Percentiles rank a stretch among this genome's conserved stretches.
phyloP scores from a whole-genome alignment of 2,888 invertebrate species.

The Limnephilus marmoratus region DNA sequence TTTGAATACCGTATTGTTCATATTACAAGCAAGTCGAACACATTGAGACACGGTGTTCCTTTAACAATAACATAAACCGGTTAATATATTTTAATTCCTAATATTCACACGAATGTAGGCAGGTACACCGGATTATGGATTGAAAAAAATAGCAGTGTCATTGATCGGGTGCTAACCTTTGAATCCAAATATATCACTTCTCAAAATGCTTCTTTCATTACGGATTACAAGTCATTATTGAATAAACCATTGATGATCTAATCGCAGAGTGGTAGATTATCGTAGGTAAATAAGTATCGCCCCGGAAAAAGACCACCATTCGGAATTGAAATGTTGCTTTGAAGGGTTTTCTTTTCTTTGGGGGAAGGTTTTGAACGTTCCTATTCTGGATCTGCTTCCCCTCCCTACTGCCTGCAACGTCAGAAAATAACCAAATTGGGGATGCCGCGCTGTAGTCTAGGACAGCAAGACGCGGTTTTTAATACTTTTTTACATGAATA shows the following conservation, averaged over 20 bases:
- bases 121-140: not conserved
- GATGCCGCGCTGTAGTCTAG: not conserved
- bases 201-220: not conserved
- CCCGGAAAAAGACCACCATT: not conserved
- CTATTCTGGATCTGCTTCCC: not conserved
- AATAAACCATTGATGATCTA: not conserved
- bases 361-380: not conserved
- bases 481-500: too few relatives aligned
- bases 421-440: not conserved
- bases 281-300: not conserved
- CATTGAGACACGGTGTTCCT: not conserved
- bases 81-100: not conserved
- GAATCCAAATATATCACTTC: not conserved
- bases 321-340: not conserved
- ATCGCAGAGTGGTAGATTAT: not conserved
- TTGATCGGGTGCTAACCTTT: not conserved
- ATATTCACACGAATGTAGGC: not conserved
- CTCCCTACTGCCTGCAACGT: not conserved
- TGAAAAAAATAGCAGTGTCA: not conserved
- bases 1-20: not conserved
- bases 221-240: not conserved
- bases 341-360: too few relatives aligned
- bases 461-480: not conserved
- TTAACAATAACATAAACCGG: not conserved
- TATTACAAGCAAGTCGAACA: not conserved